Evolutionary conservation across 2,888 invertebrate species (phyloP).

Genomic region (Tetropium fuscum): DNA sequence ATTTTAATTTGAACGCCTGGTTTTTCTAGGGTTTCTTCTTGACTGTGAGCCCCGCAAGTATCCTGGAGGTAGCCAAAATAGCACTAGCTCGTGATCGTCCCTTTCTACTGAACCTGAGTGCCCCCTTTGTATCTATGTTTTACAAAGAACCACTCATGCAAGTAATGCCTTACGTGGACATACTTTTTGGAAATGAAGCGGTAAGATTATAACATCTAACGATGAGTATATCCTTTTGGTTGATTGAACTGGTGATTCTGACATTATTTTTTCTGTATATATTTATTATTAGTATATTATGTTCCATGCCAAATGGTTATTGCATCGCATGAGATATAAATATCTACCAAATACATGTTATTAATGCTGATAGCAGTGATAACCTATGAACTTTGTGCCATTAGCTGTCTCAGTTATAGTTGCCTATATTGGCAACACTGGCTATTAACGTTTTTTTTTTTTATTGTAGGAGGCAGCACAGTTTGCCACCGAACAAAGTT

Average conservation of each 20-base stretch:
- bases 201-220: conserved; percentile 65
- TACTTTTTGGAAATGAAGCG: conserved; percentile 94
- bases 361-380: too few relatives aligned
- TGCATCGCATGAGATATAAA: too few relatives aligned
- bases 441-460: conserved; percentile 43
- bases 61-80: conserved; percentile 84
- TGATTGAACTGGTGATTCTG: too few relatives aligned
- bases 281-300: too few relatives aligned
- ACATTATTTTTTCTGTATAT: too few relatives aligned
- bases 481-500: conserved; percentile 83
- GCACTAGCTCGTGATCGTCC: conserved; percentile 78
- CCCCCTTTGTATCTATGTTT: conserved; percentile 92
- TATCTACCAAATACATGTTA: too few relatives aligned
- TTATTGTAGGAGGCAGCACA: conserved; percentile 83
- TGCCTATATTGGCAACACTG: too few relatives aligned
- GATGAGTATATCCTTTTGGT: background rate
- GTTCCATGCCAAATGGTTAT: too few relatives aligned
- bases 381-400: too few relatives aligned
- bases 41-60: conserved; percentile 91
- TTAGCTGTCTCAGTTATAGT: too few relatives aligned
- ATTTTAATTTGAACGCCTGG: too few relatives aligned
- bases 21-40: conserved; percentile 95
- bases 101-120: conserved; percentile 95
- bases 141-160: conserved; percentile 86
- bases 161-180: conserved; percentile 91